These are phyloP conservation scores for Dorcus hopei DNA, from an alignment of 2,888 invertebrate genomes.

Conservation along the genomic window DNA sequence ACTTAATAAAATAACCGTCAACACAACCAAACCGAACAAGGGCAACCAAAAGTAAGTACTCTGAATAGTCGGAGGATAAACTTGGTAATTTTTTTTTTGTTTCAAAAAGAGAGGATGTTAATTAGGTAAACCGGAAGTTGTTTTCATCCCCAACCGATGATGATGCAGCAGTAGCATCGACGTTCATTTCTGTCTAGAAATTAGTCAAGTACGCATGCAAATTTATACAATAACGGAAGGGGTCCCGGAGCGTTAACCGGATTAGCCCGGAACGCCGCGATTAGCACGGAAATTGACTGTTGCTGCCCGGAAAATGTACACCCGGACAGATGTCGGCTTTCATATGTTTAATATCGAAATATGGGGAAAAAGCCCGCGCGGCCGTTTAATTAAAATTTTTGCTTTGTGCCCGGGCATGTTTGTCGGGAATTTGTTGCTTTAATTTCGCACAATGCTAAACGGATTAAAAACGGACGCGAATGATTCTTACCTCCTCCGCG, in stretches of 20 bases:
- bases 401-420: constrained; percentile 4
- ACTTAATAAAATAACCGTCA: constrained; percentile 41
- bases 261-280: constrained; percentile 38
- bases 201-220: constrained; percentile 29
- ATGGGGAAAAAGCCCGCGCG: too few species aligned
- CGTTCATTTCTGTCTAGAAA: background rate
- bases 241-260: constrained; percentile 36
- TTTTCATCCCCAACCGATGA: background rate
- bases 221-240: constrained; percentile 39
- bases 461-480: too few species aligned
- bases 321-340: constrained; percentile 32
- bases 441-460: too few species aligned
- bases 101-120: too few species aligned
- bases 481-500: too few species aligned
- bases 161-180: background rate
- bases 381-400: constrained; percentile 16
- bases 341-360: constrained; percentile 19
- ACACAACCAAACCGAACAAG: constrained; percentile 34
- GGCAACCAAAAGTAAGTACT: constrained; percentile 43
- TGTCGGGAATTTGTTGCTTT: too few species aligned
- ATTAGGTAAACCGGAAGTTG: too few species aligned
- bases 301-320: constrained; percentile 38
- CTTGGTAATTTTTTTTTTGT: background rate
- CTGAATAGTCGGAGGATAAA: too few species aligned
- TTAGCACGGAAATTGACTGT: constrained; percentile 44